Percentiles rank a stretch among this genome's conserved stretches.
phyloP scores from a whole-genome alignment of 2,888 invertebrate species.

The Caenorhabditis macrosperma region DNA sequence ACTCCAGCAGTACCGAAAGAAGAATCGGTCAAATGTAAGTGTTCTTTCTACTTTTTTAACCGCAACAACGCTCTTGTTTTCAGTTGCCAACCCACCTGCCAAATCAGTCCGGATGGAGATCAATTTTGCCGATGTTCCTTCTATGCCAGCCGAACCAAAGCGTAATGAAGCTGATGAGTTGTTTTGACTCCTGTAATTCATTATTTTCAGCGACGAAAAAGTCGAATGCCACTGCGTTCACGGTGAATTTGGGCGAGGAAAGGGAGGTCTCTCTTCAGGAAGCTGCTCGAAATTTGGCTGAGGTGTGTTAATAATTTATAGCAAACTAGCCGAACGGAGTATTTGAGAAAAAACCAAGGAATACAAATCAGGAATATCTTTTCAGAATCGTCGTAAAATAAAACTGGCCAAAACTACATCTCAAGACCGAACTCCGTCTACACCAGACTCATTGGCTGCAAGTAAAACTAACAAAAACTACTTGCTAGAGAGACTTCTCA shows the following conservation, averaged over 20 bases:
- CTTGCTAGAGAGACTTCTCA: conserved; percentile 61
- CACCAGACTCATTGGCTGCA: conserved; percentile 26
- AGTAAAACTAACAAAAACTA: conserved; percentile 62
- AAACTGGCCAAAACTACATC: conserved; percentile 44
- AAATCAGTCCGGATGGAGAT: conserved; percentile 70
- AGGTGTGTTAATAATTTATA: conserved; percentile 25
- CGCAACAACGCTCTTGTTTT: not conserved
- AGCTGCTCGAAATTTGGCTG: conserved; percentile 64
- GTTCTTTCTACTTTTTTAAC: not conserved
- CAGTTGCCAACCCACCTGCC: conserved; percentile 44
- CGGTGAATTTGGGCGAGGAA: conserved; percentile 60
- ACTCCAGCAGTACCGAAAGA: conserved; percentile 18
- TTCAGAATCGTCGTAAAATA: conserved; percentile 44
- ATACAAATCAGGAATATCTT: too few relatives aligned
- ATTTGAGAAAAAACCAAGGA: too few relatives aligned
- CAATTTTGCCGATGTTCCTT: conserved; percentile 59
- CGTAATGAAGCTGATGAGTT: conserved; percentile 33
- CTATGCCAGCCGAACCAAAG: conserved; percentile 43
- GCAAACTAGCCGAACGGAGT: too few relatives aligned
- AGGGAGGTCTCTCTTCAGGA: conserved; percentile 65
- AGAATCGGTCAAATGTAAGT: conserved; percentile 25
- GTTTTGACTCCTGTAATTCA: conserved; percentile 15
- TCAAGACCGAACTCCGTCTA: conserved; percentile 38
- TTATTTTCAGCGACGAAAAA: conserved; percentile 45
- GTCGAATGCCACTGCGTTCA: conserved; percentile 65